phyloP scores from a whole-genome alignment of 2,888 invertebrate genomes.

The Aphidoletes aphidimyza region DNA sequence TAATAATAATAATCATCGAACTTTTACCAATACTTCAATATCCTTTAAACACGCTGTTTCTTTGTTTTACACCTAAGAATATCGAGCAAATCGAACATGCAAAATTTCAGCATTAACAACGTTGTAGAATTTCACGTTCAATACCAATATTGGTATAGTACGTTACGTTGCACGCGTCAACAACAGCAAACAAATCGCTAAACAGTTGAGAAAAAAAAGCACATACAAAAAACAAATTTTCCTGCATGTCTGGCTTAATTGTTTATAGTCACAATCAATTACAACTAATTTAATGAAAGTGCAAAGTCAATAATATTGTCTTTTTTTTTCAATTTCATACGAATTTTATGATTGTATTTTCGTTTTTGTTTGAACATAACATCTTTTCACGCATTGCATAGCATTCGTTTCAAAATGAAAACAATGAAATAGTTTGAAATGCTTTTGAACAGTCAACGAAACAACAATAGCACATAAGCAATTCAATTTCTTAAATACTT shows the following conservation, averaged over 20 bases:
- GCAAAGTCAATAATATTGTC: no score
- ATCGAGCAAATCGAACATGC: neutral
- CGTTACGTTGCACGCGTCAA: neutral
- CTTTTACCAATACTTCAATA: neutral
- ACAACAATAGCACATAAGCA: neutral
- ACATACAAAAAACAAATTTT: no score
- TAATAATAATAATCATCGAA: conserved; percentile 21
- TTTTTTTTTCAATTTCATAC: no score
- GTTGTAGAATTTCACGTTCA: neutral
- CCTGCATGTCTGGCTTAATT: no score
- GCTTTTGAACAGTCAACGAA: neutral
- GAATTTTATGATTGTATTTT: no score
- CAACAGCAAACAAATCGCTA: neutral
- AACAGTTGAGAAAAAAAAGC: neutral
- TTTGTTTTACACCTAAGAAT: conserved; percentile 23
- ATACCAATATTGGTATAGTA: neutral
- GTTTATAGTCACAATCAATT: no score
- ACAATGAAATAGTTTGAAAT: neutral
- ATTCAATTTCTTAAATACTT: neutral
- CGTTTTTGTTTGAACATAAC: no score
- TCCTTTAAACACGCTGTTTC: neutral
- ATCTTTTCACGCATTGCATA: neutral
- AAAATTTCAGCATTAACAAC: neutral
- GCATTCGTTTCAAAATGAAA: neutral
- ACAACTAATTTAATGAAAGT: no score